Evolutionary conservation across 1,140 invertebrate species (phyloP).

Genomic region (Calliopsis andreniformis): DNA sequence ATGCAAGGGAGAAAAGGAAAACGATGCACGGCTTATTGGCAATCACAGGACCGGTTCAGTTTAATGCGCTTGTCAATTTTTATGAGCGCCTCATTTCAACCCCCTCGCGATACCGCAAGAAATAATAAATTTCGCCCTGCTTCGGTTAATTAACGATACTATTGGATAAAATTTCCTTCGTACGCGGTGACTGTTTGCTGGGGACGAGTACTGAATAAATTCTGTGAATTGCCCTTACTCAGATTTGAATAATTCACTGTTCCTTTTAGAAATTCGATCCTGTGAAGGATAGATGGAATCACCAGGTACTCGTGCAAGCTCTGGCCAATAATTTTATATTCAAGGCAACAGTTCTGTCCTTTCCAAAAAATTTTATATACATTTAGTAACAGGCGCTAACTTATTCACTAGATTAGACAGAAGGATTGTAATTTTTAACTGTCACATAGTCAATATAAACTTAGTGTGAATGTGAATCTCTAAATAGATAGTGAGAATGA

Average conservation of each 20-base stretch:
- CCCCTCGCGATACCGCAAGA: neutral
- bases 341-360: no score
- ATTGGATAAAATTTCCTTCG: neutral
- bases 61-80: constrained; percentile 39
- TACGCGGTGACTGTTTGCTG: neutral
- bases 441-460: no score
- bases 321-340: no score
- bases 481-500: no score
- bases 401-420: no score
- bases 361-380: no score
- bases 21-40: constrained; percentile 21
- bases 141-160: constrained; percentile 1
- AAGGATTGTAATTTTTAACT: no score
- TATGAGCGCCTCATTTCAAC: constrained; percentile 8
- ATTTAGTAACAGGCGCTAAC: no score
- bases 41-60: constrained; percentile 17
- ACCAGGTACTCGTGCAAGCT: no score
- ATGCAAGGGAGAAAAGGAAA: neutral
- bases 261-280: neutral
- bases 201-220: neutral
- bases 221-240: no score
- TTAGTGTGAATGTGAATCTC: no score
- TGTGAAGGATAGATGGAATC: no score
- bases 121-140: constrained; percentile 16
- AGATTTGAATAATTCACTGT: neutral